Conservation (phyloP, 1,140 invertebrate species). For the Andrena cerasifolii region DNA sequence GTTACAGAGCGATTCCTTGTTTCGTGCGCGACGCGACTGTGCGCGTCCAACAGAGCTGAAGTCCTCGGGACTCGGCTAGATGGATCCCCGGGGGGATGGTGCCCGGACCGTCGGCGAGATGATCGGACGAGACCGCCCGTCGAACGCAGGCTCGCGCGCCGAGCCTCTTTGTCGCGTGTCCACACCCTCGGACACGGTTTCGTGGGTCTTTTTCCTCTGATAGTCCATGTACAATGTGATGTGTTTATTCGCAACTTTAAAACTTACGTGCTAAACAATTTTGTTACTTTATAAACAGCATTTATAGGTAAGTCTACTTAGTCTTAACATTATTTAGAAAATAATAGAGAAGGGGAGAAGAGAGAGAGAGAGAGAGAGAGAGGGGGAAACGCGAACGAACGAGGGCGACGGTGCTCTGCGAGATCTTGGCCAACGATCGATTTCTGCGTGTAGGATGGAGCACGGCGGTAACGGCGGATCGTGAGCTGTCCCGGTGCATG, state of each 20-base stretch:
- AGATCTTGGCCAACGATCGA: conserved; percentile 18
- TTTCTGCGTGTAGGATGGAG: too few species aligned
- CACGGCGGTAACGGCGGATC: too few species aligned
- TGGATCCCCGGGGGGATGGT: too few species aligned
- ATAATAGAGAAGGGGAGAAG: conserved; percentile 33
- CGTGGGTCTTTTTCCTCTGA: conserved; percentile 11
- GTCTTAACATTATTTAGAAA: conserved; percentile 54
- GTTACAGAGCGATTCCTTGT: conserved; percentile 46
- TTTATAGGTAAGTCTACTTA: conserved; percentile 58
- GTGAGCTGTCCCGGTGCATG: too few species aligned
- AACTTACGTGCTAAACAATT: conserved; percentile 67
- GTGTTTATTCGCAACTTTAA: conserved; percentile 47
- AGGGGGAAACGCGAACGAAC: conserved; percentile 36
- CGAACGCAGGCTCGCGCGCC: too few species aligned
- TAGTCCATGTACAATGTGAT: conserved; percentile 33
- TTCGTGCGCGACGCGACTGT: too few species aligned
- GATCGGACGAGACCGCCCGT: background rate
- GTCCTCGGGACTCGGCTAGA: too few species aligned
- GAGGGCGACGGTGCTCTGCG: conserved; percentile 37
- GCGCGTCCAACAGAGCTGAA: too few species aligned
- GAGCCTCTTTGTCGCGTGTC: too few species aligned
- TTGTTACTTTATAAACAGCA: conserved; percentile 62
- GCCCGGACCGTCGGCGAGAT: too few species aligned
- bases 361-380: conserved; percentile 9
- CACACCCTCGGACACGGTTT: conserved; percentile 40